Evolutionary conservation across 2,888 invertebrate genomes (phyloP).

Genomic region (Magallana nippona): DNA sequence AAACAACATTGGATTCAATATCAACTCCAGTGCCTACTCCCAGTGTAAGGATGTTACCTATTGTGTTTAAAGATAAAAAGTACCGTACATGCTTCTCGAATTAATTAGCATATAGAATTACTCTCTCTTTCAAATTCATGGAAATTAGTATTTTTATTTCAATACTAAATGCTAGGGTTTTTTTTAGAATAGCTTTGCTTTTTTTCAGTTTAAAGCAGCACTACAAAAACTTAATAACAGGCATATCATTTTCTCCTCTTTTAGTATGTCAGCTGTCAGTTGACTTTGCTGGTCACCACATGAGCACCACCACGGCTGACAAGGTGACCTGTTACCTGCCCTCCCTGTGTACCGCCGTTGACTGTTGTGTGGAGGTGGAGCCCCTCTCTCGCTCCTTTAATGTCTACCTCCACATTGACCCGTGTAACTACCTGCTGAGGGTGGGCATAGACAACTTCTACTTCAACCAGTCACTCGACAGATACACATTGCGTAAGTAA

Average conservation of each 20-base stretch:
- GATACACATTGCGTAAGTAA: conserved; percentile 40
- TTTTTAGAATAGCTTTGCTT: not conserved
- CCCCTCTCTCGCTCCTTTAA: conserved; percentile 49
- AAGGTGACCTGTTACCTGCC: conserved; percentile 51
- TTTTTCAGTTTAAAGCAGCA: too few species aligned
- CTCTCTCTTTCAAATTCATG: too few species aligned
- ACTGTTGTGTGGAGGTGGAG: conserved; percentile 52
- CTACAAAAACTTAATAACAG: too few species aligned
- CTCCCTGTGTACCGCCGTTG: conserved; percentile 49
- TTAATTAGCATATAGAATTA: not conserved
- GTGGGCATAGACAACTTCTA: conserved; percentile 54
- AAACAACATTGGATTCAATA: conserved; percentile 25
- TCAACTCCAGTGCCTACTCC: not conserved
- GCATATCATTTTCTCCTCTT: not conserved
- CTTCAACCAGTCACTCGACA: conserved; percentile 36
- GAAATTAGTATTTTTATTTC: not conserved
- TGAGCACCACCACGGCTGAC: conserved; percentile 32
- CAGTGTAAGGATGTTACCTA: not conserved
- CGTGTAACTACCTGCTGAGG: conserved; percentile 49
- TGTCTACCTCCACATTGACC: conserved; percentile 46
- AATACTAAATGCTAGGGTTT: not conserved
- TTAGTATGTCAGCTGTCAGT: conserved; percentile 35
- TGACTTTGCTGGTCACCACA: not conserved
- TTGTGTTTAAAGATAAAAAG: too few species aligned
- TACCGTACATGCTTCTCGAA: too few species aligned